Evolutionary conservation across 2,888 invertebrate species (phyloP).

Genomic region (Erynnis tages): DNA sequence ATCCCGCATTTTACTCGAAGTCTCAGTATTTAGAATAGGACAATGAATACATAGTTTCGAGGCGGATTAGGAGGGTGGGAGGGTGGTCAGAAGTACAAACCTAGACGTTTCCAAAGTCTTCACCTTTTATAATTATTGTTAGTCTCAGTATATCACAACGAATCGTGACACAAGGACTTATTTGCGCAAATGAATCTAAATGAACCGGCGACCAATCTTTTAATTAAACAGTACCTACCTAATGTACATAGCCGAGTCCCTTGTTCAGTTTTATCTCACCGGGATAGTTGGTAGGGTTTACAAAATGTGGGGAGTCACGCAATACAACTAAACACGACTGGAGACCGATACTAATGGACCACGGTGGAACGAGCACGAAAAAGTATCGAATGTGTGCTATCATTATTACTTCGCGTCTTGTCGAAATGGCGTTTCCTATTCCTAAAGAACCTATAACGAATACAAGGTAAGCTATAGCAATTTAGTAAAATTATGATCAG

Average conservation of each 20-base stretch:
- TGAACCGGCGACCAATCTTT: slow-evolving; percentile 50
- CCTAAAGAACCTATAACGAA: too few relatives aligned
- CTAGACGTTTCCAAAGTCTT: too few relatives aligned
- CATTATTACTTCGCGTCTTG: too few relatives aligned
- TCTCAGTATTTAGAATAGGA: too few relatives aligned
- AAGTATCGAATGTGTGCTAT: slow-evolving; percentile 3
- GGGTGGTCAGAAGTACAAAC: too few relatives aligned
- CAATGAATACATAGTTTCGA: too few relatives aligned
- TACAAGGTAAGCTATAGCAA: too few relatives aligned
- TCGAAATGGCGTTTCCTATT: too few relatives aligned
- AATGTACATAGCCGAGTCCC: slow-evolving; percentile 39
- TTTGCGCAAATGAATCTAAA: slow-evolving; percentile 49
- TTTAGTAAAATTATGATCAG: too few relatives aligned
- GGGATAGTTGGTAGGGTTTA: slow-evolving; percentile 48
- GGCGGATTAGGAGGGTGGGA: too few relatives aligned
- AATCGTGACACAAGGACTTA: slow-evolving; percentile 46
- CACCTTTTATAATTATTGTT: too few relatives aligned
- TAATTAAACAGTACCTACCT: slow-evolving; percentile 55
- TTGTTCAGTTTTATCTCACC: slow-evolving; percentile 54
- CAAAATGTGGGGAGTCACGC: slow-evolving; percentile 75
- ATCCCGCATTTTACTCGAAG: too few relatives aligned
- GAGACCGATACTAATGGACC: slow-evolving; percentile 37
- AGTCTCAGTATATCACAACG: slow-evolving; percentile 38
- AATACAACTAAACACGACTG: slow-evolving; percentile 39
- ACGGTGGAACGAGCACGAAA: slow-evolving; percentile 17